Evolutionary conservation across 1,140 invertebrate species (phyloP).

Genomic region (Aphaenogaster floridana): DNA sequence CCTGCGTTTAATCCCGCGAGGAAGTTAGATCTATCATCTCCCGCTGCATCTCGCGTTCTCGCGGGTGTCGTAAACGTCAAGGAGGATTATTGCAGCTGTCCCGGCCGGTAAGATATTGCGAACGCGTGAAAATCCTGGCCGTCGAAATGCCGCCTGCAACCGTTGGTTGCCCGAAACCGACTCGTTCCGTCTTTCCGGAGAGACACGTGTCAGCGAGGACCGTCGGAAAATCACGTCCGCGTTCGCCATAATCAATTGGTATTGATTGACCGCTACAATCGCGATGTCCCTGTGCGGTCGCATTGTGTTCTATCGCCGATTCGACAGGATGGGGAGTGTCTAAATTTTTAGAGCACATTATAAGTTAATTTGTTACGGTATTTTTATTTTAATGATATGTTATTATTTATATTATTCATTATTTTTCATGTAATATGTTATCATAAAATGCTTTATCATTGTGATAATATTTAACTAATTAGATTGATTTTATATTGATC

Average conservation of each 20-base stretch:
- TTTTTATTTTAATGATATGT: no score
- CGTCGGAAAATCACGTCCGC: slow-evolving; percentile 64
- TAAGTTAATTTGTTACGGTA: background rate
- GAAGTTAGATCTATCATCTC: slow-evolving; percentile 53
- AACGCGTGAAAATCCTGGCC: slow-evolving; percentile 52
- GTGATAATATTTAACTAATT: background rate
- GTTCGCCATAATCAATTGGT: slow-evolving; percentile 63
- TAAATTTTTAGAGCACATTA: slow-evolving; percentile 10
- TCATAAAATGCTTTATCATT: background rate
- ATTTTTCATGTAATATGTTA: background rate
- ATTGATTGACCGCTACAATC: slow-evolving; percentile 72
- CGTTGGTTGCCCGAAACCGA: slow-evolving; percentile 14
- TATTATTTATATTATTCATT: background rate
- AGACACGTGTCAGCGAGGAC: slow-evolving; percentile 27
- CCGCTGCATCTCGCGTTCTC: slow-evolving; percentile 39
- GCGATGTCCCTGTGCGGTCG: slow-evolving; percentile 28
- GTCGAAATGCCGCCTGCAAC: slow-evolving; percentile 17
- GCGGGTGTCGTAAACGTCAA: slow-evolving; percentile 55
- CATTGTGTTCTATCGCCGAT: slow-evolving; percentile 19
- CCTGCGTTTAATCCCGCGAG: slow-evolving; percentile 47
- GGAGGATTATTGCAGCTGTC: slow-evolving; percentile 59
- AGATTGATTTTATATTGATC: slow-evolving; percentile 14
- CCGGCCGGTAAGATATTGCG: slow-evolving; percentile 43
- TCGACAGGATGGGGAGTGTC: background rate
- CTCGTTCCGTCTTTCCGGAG: slow-evolving; percentile 34